Evolutionary conservation across 2,888 invertebrate genomes (phyloP), one percentile per base, ranked within the genome.

Genomic region (Zelleria hepariella): DNA sequence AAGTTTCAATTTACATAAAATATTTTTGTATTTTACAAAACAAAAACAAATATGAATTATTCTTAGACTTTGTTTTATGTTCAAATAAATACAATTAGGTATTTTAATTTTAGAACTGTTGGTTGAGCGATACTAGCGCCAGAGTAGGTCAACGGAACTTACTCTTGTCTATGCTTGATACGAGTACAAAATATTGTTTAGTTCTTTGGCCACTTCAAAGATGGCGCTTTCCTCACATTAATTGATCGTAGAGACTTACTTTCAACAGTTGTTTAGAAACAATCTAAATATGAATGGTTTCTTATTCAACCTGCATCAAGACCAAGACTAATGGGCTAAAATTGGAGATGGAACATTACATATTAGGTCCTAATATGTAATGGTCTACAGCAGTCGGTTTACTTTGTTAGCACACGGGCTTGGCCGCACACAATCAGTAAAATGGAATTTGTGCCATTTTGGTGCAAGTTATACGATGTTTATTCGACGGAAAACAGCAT

Each of bases 351-450:
- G n/a, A n/a, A n/a, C n/a, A n/a, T n/a, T n/a, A n/a, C n/a, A n/a
- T n/a, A n/a, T 32, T 32, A 32, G 8, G 32, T 5, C 32, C 7
- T 15, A 10, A 42, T 42, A 15, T 5, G 15, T 42, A 42, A 42
- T 42, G 10, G 4, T 51, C 20, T 20, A 10, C 20, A 8, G n/a
- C 23, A 51, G 51, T 15, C 20, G 47, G 7, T 48, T 15, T 47
- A 56, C 55, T 27, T 6, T 55, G 52, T 52, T 27, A 23, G 24
- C 58, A 62, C 59, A 59, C 27, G 59, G 62, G 61, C 58, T 61
- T 53, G 61, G 52, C 60, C 25, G 5, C 24, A 61, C 47, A 57
- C 54, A 32, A 55, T 26, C 58, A 27, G 42, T n/a, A 25, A 25
- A 23, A 52, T 52, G 15, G 24, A 24, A n/a, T 48, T 48, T 23